These are phyloP conservation scores for Mylabris phalerata DNA, from an alignment of 1,140 invertebrate species.

Conservation along the genomic window DNA sequence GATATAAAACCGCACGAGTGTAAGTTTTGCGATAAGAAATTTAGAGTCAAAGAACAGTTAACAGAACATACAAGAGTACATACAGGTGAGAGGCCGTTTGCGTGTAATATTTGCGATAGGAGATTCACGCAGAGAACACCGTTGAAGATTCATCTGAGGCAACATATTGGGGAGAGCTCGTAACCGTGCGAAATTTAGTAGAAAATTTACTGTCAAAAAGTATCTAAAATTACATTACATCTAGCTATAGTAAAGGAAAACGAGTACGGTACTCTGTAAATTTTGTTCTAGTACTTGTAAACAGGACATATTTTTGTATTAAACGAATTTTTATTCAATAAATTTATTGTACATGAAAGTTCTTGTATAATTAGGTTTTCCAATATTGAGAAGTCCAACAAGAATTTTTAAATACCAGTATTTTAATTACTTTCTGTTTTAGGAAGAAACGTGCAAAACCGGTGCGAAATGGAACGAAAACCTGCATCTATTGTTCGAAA, in stretches of 20 bases:
- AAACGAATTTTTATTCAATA: too few relatives aligned
- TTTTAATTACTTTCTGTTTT: too few relatives aligned
- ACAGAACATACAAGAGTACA: conserved; percentile 56
- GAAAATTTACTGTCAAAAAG: too few relatives aligned
- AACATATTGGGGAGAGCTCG: conserved; percentile 53
- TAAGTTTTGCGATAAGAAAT: conserved; percentile 48
- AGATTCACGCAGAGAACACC: conserved; percentile 65
- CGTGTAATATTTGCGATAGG: conserved; percentile 53
- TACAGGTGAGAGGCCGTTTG: conserved; percentile 59
- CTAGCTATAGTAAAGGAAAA: too few relatives aligned
- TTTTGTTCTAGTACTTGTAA: too few relatives aligned
- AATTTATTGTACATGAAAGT: too few relatives aligned
- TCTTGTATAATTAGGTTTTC: too few relatives aligned
- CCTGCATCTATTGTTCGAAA: conserved; percentile 46
- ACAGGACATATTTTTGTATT: background rate
- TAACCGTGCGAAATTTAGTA: conserved; percentile 35
- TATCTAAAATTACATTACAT: too few relatives aligned
- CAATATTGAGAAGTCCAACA: conserved; percentile 6
- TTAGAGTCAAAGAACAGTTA: conserved; percentile 55
- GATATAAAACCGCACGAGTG: conserved; percentile 49
- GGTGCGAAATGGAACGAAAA: background rate
- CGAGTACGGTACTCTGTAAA: conserved; percentile 20
- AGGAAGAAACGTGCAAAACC: too few relatives aligned
- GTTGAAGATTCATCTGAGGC: conserved; percentile 74
- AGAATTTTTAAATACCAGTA: too few relatives aligned